phyloP scores from a whole-genome alignment of 1,140 invertebrate species.

The Formica selysi region DNA sequence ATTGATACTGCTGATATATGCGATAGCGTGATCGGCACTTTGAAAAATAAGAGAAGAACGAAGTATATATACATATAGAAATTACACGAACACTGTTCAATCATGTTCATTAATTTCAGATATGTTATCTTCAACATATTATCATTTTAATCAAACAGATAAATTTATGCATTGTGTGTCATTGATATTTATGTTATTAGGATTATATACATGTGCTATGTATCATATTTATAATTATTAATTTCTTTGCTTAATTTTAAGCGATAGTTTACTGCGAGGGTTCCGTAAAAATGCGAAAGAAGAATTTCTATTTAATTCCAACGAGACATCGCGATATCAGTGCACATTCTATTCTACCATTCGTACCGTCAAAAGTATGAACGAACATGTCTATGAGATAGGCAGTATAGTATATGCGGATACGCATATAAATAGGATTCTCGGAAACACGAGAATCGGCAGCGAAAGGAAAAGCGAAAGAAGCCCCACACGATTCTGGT shows the following conservation, averaged over 20 bases:
- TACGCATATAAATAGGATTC: slow-evolving; percentile 59
- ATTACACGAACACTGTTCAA: not conserved
- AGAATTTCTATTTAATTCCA: not conserved
- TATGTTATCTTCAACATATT: not conserved
- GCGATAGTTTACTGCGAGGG: not conserved
- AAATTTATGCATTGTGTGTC: not conserved
- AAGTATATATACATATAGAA: not conserved
- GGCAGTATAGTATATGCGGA: not conserved
- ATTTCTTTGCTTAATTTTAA: not conserved
- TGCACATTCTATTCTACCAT: not conserved
- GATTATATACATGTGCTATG: not conserved
- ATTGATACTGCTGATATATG: not conserved
- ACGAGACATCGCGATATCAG: not conserved
- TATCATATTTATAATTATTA: not conserved
- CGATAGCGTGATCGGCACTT: not conserved
- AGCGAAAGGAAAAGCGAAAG: slow-evolving; percentile 41
- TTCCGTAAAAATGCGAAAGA: not conserved
- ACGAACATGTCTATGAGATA: slow-evolving; percentile 21
- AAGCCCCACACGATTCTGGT: slow-evolving; percentile 59
- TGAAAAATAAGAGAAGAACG: not conserved
- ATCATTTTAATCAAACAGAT: slow-evolving; percentile 15
- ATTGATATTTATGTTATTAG: not conserved
- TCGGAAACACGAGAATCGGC: slow-evolving; percentile 30
- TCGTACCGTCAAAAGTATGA: slow-evolving; percentile 27
- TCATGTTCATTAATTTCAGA: not conserved